Base-by-base conservation (phyloP, 53 echinoderm and acorn worm genomes). In the Pentamera pediparva region DNA sequence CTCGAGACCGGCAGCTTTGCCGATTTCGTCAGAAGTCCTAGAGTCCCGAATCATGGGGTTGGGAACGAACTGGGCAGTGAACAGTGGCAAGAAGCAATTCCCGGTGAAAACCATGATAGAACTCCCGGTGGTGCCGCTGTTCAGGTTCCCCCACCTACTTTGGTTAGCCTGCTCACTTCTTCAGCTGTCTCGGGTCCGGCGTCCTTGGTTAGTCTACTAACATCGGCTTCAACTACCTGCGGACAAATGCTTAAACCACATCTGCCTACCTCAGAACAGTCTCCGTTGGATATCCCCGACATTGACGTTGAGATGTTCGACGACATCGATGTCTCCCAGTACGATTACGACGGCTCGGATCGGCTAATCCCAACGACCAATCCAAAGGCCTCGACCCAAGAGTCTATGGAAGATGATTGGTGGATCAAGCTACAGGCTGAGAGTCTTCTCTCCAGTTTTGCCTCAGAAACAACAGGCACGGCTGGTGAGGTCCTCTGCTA, bases 301-400 rank as follows among this genome's bases (percentile, higher is more conserved):
- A 71, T 87, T 69, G 89, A 80, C 26, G 89, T 90, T 22, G 94
- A 93, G 35, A 78, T 78, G 54, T 93, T 93, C 39, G 65, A 82
- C 26, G 89, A 93, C 77, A 87, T 93, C 47, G 94, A 93, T 58
- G 75, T 93, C 50, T 81, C 84, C 10, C 84, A 87, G 34, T 93
- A 93, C 61, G 94, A 93, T 77, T 93, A 84, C 79, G 94, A 93
- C 56, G 65, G 85, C 37, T 60, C 81, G 29, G 62, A 89, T 50
- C 81, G 84, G 56, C 60, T 90, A 61, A 84, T 86, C 39, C 84
- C 90, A 61, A 84, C 73, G 62, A 79, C 83, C 77, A 86, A 78
- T 71, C 83, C 83, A 55, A 83, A 83, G 59, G 57, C 83, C 21
- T 69, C 76, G 26, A 72, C 73, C 8, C 55, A 51, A 37, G 73